phyloP scores from a whole-genome alignment of 2,888 invertebrate genomes.

The Sarcophaga carnaria region DNA sequence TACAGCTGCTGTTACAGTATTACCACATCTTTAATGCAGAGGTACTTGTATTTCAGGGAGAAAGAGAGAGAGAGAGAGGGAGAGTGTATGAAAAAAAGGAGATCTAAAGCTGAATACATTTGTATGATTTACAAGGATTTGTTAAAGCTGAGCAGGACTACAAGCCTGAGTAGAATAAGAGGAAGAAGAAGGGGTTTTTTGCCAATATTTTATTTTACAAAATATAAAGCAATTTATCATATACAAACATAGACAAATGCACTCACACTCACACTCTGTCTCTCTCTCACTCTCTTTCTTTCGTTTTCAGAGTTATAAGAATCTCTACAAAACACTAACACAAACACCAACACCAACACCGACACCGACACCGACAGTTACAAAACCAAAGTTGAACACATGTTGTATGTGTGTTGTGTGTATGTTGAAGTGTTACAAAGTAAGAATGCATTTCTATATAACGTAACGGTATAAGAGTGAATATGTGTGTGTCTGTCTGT shows the following conservation, averaged over 20 bases:
- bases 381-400: background rate
- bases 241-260: conserved; percentile 14
- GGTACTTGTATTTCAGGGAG: background rate
- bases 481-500: too few species aligned
- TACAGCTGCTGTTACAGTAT: background rate
- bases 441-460: background rate
- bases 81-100: background rate
- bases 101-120: too few species aligned
- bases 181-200: background rate
- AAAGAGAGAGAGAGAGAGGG: background rate
- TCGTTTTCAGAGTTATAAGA: too few species aligned
- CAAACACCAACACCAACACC: background rate
- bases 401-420: background rate
- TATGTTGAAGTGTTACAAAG: background rate
- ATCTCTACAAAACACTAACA: background rate
- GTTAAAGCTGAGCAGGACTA: background rate
- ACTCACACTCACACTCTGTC: background rate
- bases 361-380: background rate
- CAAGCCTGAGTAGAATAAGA: background rate
- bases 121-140: background rate
- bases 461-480: background rate
- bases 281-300: background rate
- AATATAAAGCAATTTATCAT: conserved; percentile 58
- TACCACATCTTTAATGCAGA: background rate
- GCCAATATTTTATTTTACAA: conserved; percentile 49